These are phyloP conservation scores for Phylloscopus trochiloides DNA, from an alignment of 2,113 vertebrate species.

Conservation along the genomic window DNA sequence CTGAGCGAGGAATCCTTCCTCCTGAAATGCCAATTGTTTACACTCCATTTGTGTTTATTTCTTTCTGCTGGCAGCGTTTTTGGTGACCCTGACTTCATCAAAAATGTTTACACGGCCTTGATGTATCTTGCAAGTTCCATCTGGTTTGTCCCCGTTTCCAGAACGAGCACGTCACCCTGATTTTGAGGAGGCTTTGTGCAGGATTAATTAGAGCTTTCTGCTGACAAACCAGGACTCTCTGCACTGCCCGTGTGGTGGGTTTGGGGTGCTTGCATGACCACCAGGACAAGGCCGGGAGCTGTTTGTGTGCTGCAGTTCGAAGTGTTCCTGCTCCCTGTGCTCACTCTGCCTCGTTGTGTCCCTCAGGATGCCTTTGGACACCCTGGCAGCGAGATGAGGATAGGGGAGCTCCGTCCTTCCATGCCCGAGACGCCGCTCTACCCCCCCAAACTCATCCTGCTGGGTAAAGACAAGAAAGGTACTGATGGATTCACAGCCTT, in stretches of 20 bases:
- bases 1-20: background rate
- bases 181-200: background rate
- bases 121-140: background rate
- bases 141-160: background rate
- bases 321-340: background rate
- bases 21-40: background rate
- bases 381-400: slow-evolving; percentile 94
- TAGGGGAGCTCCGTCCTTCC: slow-evolving; percentile 96
- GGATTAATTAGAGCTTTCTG: background rate
- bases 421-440: slow-evolving; percentile 95
- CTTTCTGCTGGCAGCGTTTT: background rate
- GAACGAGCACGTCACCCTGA: background rate
- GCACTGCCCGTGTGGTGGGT: background rate
- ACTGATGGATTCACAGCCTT: background rate
- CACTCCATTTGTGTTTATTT: background rate
- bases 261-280: background rate
- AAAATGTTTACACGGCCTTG: background rate
- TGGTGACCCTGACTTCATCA: background rate
- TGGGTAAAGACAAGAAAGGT: slow-evolving; percentile 99
- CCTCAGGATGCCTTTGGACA: slow-evolving; percentile 93
- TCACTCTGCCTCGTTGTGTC: slow-evolving; percentile 53
- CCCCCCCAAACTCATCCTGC: slow-evolving; percentile 96
- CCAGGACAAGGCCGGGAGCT: background rate
- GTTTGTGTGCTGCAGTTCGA: background rate
- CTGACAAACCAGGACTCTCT: background rate